Evolutionary conservation across 2,888 invertebrate genomes (phyloP).

Genomic region (Malachius bipustulatus): DNA sequence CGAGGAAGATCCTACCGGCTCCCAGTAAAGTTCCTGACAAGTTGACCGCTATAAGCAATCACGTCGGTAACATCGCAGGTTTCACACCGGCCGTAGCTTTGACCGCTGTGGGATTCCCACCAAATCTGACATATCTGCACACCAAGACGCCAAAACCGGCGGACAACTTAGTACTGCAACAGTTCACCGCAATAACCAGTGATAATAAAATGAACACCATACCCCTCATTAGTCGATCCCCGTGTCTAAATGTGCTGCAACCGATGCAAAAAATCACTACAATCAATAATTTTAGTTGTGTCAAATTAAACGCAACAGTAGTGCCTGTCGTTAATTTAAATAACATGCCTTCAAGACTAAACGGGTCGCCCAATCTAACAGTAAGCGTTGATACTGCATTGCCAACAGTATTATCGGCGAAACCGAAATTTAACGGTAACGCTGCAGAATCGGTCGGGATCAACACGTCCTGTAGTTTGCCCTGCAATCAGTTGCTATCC

Average conservation of each 20-base stretch:
- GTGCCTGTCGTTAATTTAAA: conserved; percentile 38
- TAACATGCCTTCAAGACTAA: conserved; percentile 31
- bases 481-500: no score
- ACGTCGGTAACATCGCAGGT: conserved; percentile 24
- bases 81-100: conserved; percentile 33
- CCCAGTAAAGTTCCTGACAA: conserved; percentile 33
- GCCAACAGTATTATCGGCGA: conserved; percentile 33
- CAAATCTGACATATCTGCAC: conserved; percentile 35
- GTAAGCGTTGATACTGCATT: conserved; percentile 33
- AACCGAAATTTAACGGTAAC: conserved; percentile 27
- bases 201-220: conserved; percentile 31
- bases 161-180: conserved; percentile 32
- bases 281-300: conserved; percentile 34
- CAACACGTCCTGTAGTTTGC: no score
- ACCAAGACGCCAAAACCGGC: conserved; percentile 34
- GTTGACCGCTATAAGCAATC: conserved; percentile 20
- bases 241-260: conserved; percentile 33
- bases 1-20: conserved; percentile 36
- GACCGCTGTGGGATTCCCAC: conserved; percentile 32
- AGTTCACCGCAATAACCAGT: conserved; percentile 30
- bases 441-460: no score
- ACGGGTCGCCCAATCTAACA: conserved; percentile 22
- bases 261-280: conserved; percentile 32
- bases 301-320: conserved; percentile 37
- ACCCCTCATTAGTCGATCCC: conserved; percentile 31